phyloP scores from a whole-genome alignment of 2,113 vertebrate species.

The Eulemur rufifrons region DNA sequence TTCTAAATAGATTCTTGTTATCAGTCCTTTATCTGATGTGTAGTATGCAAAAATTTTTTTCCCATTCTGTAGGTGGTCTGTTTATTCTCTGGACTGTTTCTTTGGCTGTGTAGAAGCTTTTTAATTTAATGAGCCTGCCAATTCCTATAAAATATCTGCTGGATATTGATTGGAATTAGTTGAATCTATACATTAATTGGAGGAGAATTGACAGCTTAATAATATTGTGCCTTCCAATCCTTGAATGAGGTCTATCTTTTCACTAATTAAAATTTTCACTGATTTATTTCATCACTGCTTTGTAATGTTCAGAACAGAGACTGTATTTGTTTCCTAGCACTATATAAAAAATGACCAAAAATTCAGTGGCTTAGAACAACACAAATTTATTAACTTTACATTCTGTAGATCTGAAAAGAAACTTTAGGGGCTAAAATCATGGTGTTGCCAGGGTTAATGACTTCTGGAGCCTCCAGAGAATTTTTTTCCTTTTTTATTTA shows the following conservation, averaged over 20 bases:
- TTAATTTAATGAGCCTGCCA: not conserved
- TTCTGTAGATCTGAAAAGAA: not conserved
- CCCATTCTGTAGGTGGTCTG: too few relatives aligned
- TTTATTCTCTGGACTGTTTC: too few relatives aligned
- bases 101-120: too few relatives aligned
- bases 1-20: too few relatives aligned
- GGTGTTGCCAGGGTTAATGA: too few relatives aligned
- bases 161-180: not conserved
- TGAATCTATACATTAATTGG: not conserved
- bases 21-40: too few relatives aligned
- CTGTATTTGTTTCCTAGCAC: not conserved
- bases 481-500: not conserved
- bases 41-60: too few relatives aligned
- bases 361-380: not conserved
- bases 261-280: not conserved
- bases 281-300: not conserved
- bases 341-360: not conserved
- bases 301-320: not conserved
- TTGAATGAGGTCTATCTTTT: not conserved
- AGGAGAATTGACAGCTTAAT: not conserved
- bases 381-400: not conserved
- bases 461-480: not conserved
- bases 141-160: not conserved
- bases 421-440: not conserved
- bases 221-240: not conserved